phyloP scores from a whole-genome alignment of 2,888 invertebrate species.

The Habrosyne pyritoides region DNA sequence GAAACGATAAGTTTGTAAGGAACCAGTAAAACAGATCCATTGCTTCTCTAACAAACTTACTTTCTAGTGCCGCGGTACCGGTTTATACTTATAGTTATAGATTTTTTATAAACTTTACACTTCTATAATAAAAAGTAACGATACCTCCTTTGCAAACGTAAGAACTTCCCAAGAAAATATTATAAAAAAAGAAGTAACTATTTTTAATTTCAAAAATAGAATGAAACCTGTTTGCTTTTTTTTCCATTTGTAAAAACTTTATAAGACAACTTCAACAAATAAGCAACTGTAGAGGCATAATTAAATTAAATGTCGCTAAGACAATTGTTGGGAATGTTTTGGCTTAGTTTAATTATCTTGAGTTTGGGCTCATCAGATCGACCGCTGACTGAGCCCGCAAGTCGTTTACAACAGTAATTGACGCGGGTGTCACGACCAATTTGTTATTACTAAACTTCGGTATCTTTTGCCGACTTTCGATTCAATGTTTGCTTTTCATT shows the following conservation, averaged over 20 bases:
- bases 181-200: too few relatives aligned
- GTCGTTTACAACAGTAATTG: slow-evolving; percentile 18
- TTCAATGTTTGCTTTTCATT: not conserved
- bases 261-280: not conserved
- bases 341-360: slow-evolving; percentile 31
- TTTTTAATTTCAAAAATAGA: too few relatives aligned
- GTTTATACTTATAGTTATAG: too few relatives aligned
- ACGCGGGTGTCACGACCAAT: not conserved
- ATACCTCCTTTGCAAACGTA: too few relatives aligned
- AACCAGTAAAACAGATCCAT: slow-evolving; percentile 56
- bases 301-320: slow-evolving; percentile 20
- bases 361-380: slow-evolving; percentile 30
- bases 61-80: slow-evolving; percentile 2
- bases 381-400: slow-evolving; percentile 21
- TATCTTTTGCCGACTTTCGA: not conserved
- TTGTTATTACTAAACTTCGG: not conserved
- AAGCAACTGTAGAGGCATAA: slow-evolving; percentile 12
- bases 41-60: not conserved
- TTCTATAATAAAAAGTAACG: too few relatives aligned
- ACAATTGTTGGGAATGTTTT: slow-evolving; percentile 22
- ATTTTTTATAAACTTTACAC: too few relatives aligned
- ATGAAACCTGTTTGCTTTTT: too few relatives aligned
- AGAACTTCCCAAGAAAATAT: too few relatives aligned
- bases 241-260: too few relatives aligned
- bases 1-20: slow-evolving; percentile 50